Evolutionary conservation across 1,140 invertebrate genomes (phyloP), one percentile per base, ranked within the genome.

Genomic region (Semibalanus balanoides): DNA sequence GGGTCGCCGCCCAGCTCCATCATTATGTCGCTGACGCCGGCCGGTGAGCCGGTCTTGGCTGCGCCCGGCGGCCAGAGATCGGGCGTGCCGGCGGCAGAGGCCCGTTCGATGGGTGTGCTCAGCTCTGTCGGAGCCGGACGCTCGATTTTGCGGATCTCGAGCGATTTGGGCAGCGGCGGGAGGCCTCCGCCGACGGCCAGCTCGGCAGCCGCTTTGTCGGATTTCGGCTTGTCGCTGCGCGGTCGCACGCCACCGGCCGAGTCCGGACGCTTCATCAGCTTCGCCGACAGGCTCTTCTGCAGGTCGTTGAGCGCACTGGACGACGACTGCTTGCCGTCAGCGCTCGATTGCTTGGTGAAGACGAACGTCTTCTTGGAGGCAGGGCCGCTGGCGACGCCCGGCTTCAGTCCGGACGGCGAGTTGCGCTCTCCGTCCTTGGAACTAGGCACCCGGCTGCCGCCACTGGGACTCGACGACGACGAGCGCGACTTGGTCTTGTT

Each of bases 401-500:
- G 28, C 11, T 28, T 30, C 3, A 72, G 9, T 3, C 70, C 70
- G 9, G 70, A 28, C 28, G 70, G 70, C 3, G 70, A 72, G 70
- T 28, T 72, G 3, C 70, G n/a, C 29, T 72, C 70, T 14, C 51
- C 51, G 51, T 64, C 51, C 22, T 64, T 64, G 9, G 22, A 14
- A 19, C 11, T 25, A 1, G 51, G 51, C 51, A 19, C 22, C 1
- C 51, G 9, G 28, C 28, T 14, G 28, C 29, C 28, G 70, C 70
- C 28, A n/a, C 70, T 72, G 25, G 70, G 70, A 19, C 70, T 72
- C 3, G 70, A 72, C 70, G 70, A 72, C 0, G 70, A 72, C 70
- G 70, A 72, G 11, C 70, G 70, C 3, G 70, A 72, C 70, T 72
- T 72, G 70, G 70, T 72, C 70, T 72, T 72, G 29, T 72, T 72